Evolutionary conservation across 2,888 invertebrate genomes (phyloP).

Genomic region (Panzeria rudis): DNA sequence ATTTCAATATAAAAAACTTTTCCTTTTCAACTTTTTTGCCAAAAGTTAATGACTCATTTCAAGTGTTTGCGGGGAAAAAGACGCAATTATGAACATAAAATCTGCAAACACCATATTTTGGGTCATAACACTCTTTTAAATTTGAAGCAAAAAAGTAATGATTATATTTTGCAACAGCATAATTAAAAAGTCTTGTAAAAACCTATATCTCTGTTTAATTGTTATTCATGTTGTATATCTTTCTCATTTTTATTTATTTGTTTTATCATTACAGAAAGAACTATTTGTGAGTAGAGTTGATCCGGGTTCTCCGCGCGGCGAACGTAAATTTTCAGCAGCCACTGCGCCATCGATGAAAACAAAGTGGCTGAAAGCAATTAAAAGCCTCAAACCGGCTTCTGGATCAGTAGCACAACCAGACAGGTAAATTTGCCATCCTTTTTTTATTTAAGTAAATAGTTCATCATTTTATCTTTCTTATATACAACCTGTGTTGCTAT

Average conservation of each 20-base stretch:
- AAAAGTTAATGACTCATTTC: conserved; percentile 56
- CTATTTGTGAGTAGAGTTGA: conserved; percentile 91
- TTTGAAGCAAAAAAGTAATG: background rate
- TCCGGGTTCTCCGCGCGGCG: conserved; percentile 87
- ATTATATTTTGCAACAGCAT: background rate
- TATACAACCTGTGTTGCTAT: background rate
- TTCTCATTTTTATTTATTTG: conserved; percentile 15
- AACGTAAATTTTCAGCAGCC: conserved; percentile 93
- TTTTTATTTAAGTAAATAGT: background rate
- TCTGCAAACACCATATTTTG: background rate
- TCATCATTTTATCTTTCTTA: background rate
- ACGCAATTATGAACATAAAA: background rate
- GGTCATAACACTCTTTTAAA: conserved; percentile 32
- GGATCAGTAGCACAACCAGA: conserved; percentile 85
- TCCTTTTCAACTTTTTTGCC: conserved; percentile 1
- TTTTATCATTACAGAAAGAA: conserved; percentile 89
- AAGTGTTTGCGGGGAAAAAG: background rate
- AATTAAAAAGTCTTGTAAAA: conserved; percentile 13
- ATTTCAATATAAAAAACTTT: background rate
- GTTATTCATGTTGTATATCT: background rate
- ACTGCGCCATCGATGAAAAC: conserved; percentile 96
- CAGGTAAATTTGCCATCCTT: conserved; percentile 86
- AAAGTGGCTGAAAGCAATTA: conserved; percentile 98
- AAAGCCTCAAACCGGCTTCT: conserved; percentile 93
- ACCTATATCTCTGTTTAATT: conserved; percentile 17